Conservation (phyloP, 2,888 invertebrate genomes). For the Catocala nupta region DNA sequence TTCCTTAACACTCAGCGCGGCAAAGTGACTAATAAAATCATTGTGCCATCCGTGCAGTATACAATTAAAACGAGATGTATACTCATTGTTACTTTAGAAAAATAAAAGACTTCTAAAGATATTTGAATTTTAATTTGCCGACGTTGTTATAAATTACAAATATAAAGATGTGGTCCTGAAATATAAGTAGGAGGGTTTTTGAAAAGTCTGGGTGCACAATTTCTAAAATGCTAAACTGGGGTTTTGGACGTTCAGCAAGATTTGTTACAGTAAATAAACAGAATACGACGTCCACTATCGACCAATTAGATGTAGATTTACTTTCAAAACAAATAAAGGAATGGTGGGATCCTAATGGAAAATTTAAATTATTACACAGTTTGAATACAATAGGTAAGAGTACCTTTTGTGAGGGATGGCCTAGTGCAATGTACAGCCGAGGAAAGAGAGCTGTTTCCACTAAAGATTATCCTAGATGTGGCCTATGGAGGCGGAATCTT, state of each 20-base stretch:
- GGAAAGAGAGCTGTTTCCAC: constrained; percentile 84
- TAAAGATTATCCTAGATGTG: constrained; percentile 93
- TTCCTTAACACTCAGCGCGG: no score
- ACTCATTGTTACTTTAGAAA: no score
- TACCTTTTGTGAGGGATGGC: constrained; percentile 92
- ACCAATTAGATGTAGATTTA: constrained; percentile 71
- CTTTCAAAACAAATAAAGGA: constrained; percentile 87
- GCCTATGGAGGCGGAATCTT: constrained; percentile 97
- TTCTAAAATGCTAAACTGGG: constrained; percentile 18
- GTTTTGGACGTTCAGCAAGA: constrained; percentile 13
- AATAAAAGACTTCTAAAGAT: no score
- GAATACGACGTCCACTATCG: constrained; percentile 31
- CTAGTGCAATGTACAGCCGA: constrained; percentile 83
- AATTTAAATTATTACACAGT: constrained; percentile 89
- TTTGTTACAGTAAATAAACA: neutral
- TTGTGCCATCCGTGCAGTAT: no score
- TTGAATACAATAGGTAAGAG: constrained; percentile 71
- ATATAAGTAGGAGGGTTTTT: constrained; percentile 69
- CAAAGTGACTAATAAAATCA: no score
- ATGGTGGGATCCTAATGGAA: constrained; percentile 94
- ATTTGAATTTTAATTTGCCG: neutral
- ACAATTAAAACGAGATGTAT: no score
- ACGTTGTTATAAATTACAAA: neutral
- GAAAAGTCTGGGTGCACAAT: constrained; percentile 25
- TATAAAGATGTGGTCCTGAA: constrained; percentile 66